Percentiles rank a stretch among this genome's conserved stretches.
phyloP scores from a whole-genome alignment of 2,113 vertebrate genomes.

The Gymnocephalus cernua region DNA sequence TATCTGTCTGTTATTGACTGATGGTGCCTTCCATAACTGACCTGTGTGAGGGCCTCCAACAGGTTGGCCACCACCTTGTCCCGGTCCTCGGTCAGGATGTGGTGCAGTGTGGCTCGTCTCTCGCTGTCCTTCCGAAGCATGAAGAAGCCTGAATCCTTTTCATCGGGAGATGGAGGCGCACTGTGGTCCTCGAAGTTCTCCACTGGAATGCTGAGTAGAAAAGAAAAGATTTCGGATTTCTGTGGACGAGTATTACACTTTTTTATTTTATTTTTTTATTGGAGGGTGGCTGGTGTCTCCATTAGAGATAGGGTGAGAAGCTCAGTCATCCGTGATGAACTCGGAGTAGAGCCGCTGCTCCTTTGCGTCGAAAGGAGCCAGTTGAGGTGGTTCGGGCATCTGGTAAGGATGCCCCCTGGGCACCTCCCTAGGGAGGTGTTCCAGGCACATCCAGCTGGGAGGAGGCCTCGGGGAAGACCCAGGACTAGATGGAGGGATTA shows the following conservation, averaged over 20 bases:
- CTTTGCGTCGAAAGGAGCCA: no score
- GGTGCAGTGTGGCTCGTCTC: conserved; percentile 94
- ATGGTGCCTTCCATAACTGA: conserved; percentile 51
- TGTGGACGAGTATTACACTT: not conserved
- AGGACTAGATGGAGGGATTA: no score
- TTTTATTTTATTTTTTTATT: not conserved
- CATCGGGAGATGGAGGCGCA: conserved; percentile 96
- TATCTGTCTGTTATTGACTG: not conserved
- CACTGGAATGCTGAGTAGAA: conserved; percentile 90
- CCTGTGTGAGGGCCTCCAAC: conserved; percentile 93
- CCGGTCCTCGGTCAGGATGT: conserved; percentile 94
- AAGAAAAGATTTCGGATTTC: not conserved
- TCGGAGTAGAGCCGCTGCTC: no score
- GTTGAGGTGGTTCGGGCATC: no score
- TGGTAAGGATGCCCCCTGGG: no score
- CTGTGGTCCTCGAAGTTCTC: conserved; percentile 99
- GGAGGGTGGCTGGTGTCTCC: no score
- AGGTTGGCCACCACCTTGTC: conserved; percentile 95
- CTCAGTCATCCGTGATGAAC: no score
- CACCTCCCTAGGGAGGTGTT: no score
- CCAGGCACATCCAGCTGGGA: no score
- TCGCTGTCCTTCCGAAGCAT: conserved; percentile 98
- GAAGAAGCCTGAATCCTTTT: conserved; percentile 97
- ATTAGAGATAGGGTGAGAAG: no score
- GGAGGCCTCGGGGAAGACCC: no score